These are phyloP conservation scores for Microctonus brassicae DNA, from an alignment of 2,888 invertebrate genomes.

Conservation along the genomic window DNA sequence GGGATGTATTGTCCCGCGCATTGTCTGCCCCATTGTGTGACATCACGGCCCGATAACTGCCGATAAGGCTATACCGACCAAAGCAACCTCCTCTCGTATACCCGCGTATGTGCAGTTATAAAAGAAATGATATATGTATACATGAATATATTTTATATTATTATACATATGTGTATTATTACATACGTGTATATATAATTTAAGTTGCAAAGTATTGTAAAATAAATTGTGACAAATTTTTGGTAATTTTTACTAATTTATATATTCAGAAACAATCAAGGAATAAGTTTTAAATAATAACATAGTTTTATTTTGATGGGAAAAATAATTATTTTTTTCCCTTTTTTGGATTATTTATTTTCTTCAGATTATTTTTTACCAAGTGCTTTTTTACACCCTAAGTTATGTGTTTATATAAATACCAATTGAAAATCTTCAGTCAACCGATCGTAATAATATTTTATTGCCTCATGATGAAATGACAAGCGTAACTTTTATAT, in stretches of 20 bases:
- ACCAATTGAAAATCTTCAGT: too few relatives aligned
- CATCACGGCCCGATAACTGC: constrained; percentile 70
- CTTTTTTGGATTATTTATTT: too few relatives aligned
- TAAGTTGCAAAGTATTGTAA: too few relatives aligned
- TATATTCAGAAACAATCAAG: background rate
- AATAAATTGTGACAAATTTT: background rate
- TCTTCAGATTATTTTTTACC: too few relatives aligned
- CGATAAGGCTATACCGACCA: constrained; percentile 68
- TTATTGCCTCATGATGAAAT: constrained; percentile 42
- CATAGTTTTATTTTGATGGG: too few relatives aligned
- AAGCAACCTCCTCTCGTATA: constrained; percentile 52
- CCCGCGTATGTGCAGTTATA: constrained; percentile 43
- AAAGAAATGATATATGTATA: constrained; percentile 44
- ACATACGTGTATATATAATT: too few relatives aligned
- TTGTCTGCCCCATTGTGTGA: constrained; percentile 70
- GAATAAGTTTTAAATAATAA: too few relatives aligned
- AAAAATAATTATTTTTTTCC: too few relatives aligned
- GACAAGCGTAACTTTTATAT: constrained; percentile 47
- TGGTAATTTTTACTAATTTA: background rate
- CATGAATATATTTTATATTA: constrained; percentile 20
- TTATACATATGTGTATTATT: too few relatives aligned
- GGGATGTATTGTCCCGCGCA: constrained; percentile 68
- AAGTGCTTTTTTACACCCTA: too few relatives aligned
- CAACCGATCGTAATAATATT: constrained; percentile 52
- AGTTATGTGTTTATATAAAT: too few relatives aligned